Conservation (phyloP, 2,888 invertebrate species). For the Drosophila yooni region DNA sequence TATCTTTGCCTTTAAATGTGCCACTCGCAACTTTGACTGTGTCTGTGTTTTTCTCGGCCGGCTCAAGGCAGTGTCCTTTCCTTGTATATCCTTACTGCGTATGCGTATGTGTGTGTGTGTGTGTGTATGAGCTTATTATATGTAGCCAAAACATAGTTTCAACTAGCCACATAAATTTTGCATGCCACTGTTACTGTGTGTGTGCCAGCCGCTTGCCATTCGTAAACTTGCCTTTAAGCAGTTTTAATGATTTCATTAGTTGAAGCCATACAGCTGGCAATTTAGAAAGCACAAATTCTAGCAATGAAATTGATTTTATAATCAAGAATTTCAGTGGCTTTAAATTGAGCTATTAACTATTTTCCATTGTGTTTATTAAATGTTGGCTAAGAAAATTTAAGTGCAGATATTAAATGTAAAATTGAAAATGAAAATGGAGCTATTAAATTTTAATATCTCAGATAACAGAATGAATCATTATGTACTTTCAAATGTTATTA, state of each 20-base stretch:
- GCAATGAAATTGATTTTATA: conserved; percentile 60
- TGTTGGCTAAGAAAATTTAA: background rate
- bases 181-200: conserved; percentile 38
- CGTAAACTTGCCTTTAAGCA: conserved; percentile 63
- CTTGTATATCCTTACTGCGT: conserved; percentile 34
- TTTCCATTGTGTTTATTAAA: background rate
- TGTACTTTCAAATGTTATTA: too few relatives aligned
- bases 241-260: conserved; percentile 79
- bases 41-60: conserved; percentile 48
- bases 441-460: background rate
- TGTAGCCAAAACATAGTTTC: conserved; percentile 71
- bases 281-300: conserved; percentile 55
- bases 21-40: conserved; percentile 61
- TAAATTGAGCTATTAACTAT: conserved; percentile 5
- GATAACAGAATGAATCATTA: too few relatives aligned
- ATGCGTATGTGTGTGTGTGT: conserved; percentile 13
- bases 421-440: background rate
- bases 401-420: background rate
- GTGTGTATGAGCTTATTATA: conserved; percentile 50
- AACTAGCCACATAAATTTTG: conserved; percentile 74
- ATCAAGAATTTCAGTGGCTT: background rate
- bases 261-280: conserved; percentile 37
- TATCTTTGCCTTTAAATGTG: conserved; percentile 56
- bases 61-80: conserved; percentile 78
- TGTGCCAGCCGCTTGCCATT: conserved; percentile 28